A percentile compares a stretch with the other conserved stretches of the same genome.
Conservation (phyloP, 2,888 invertebrate genomes). For the Folsomia manolachei region DNA sequence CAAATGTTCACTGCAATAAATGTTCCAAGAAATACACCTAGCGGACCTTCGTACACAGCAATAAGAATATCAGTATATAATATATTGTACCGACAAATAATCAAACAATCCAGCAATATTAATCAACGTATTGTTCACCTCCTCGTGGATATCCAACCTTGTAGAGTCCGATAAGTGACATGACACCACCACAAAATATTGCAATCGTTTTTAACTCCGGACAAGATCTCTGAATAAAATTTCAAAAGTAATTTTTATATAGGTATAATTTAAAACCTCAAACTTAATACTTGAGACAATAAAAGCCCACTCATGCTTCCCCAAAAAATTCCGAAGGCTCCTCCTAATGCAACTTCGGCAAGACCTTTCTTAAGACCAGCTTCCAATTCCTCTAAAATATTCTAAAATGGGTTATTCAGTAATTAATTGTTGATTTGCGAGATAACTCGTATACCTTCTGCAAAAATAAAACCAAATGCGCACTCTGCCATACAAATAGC, state of each 20-base stretch:
- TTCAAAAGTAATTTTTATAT: not conserved
- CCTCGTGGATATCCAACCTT: constrained; percentile 45
- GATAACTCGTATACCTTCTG: constrained; percentile 32
- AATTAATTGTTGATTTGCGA: not conserved
- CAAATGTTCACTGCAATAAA: constrained; percentile 34
- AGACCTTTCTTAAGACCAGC: constrained; percentile 37
- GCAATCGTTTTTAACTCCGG: constrained; percentile 23
- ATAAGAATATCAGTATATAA: no score
- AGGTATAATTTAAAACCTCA: constrained; percentile 13
- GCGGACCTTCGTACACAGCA: no score
- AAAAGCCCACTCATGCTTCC: constrained; percentile 35
- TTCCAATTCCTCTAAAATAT: constrained; percentile 30
- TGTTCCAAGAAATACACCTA: constrained; percentile 36
- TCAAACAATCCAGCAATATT: no score
- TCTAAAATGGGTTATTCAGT: not conserved
- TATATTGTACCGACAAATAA: no score
- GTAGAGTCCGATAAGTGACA: constrained; percentile 40
- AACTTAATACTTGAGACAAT: constrained; percentile 36
- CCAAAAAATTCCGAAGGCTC: constrained; percentile 41
- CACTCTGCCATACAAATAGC: constrained; percentile 46
- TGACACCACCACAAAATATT: constrained; percentile 37
- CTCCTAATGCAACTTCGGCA: constrained; percentile 40
- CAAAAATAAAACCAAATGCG: constrained; percentile 42
- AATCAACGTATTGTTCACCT: no score
- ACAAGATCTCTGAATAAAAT: constrained; percentile 2